Evolutionary conservation across 2,113 vertebrate species (phyloP).

Genomic region (Mesocricetus auratus): DNA sequence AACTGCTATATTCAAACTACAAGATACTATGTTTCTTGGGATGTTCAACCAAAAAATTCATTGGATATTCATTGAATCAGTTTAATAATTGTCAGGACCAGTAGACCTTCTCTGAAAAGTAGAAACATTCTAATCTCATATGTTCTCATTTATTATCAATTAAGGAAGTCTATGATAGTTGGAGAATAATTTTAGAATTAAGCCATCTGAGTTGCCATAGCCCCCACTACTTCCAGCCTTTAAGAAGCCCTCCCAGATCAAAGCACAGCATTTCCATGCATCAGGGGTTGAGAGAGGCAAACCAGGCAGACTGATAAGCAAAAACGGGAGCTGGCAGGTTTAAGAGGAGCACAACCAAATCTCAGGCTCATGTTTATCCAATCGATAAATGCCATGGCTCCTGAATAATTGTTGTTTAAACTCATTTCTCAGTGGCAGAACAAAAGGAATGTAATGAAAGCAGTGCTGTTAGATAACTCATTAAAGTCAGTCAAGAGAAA

Average conservation of each 20-base stretch:
- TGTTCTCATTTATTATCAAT: background rate
- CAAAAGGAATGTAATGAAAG: slow-evolving; percentile 71
- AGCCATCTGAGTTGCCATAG: background rate
- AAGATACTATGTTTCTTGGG: background rate
- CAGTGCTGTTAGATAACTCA: slow-evolving; percentile 69
- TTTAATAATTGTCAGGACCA: background rate
- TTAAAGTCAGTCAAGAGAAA: slow-evolving; percentile 71
- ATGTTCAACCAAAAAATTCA: background rate
- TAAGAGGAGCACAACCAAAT: slow-evolving; percentile 59
- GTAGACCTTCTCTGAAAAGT: background rate
- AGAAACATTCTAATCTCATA: background rate
- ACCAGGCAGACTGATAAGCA: slow-evolving; percentile 40
- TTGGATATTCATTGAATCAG: background rate
- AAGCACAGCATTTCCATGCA: background rate
- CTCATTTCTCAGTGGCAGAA: slow-evolving; percentile 75
- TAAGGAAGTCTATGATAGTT: background rate
- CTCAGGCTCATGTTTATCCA: slow-evolving; percentile 71
- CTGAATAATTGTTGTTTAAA: slow-evolving; percentile 78
- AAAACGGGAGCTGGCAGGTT: slow-evolving; percentile 37
- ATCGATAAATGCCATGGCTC: slow-evolving; percentile 67
- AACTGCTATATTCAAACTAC: background rate
- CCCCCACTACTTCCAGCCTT: background rate
- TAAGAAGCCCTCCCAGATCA: background rate
- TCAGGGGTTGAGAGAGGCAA: background rate
- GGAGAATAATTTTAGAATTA: background rate